Base-by-base conservation (phyloP, 2,888 invertebrate species). In the Clusia tigrina region DNA sequence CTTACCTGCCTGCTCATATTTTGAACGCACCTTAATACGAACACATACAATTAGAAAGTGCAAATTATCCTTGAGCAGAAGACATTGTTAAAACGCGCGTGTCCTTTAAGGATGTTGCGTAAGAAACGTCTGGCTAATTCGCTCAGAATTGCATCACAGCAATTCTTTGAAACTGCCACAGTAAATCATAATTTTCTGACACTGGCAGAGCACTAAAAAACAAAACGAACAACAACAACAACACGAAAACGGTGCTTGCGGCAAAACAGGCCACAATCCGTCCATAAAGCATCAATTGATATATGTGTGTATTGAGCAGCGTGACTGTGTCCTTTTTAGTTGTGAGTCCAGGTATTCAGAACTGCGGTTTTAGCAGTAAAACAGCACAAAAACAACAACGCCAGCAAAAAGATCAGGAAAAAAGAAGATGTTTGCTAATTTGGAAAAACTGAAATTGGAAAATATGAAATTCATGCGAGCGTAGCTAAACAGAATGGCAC, bases 41-140 rank as follows among this genome's bases (percentile, higher is more conserved):
- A 46, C 52, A 42, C 32, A 67, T 64, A 70, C 67, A 60, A 68
- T 63, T 68, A 71, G 70, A 74, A 75, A 75, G 71, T 70, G 74
- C 71, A 74, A 77, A 73, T 74, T 73, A 75, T 76, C 65, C 60
- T 53, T 52, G 59, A 64, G 63, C 63, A 18, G 42, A 42, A 52
- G 22, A 54, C 20, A 54, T 54, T 55, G 32, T 15, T 5, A 37
- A 55, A 62, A 63, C 54, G 51, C 54, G 46, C 62, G 56, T 58
- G 66, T 63, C 54, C 54, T 58, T n/a, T 38, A n/a, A 54, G 42
- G 46, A 60, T 64, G 32, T 32, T 48, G 48, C 48, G 15, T 48
- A 48, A 48, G 20, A 42, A 15, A 3, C 42, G 42, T 42, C 58
- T 54, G 42, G n/a, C 25, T 53, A 2, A 25, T 26, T 2, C n/a